Evolutionary conservation across 2,888 invertebrate species (phyloP), one percentile per base, ranked within the genome.

Genomic region (Lepidocyrtoides sp.): DNA sequence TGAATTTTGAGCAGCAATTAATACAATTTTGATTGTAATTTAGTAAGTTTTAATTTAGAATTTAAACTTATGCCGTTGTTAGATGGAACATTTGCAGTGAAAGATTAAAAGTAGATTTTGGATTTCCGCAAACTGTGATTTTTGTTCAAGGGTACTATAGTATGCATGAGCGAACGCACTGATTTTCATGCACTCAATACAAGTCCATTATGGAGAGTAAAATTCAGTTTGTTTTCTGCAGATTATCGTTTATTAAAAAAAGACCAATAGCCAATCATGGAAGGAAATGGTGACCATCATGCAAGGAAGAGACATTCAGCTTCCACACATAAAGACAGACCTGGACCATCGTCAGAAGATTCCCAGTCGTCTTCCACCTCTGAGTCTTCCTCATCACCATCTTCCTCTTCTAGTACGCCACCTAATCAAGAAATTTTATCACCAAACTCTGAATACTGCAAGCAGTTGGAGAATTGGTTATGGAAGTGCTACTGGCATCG

Each of bases 401-500:
- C 32, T 12, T 44, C 85, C 29, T 44, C 82, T 5, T 60, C 82
- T 2, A 26, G 57, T 10, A 75, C 85, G 8, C 75, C 81, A 20
- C 83, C 57, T 5, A 57, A 81, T 17, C 79, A 91, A 77, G 72
- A 57, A 4, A 51, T 86, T 7, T 44, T 91, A 10, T 91, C 89
- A 0, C 57, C 86, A 14, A 94, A 93, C 91, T 89, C 92, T 4
- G 94, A 92, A 44, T 94, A 94, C 72, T 94, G 94, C 66, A 93
- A 94, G 54, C 89, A 86, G 26, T 79, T 94, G 84, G 94, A 94
- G 82, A 86, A 66, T 51, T 94, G 94, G 94, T 72, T 94, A 10
- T 91, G 91, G 91, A 93, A 92, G 84, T 93, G 93, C 4, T 93
- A 94, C 66, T 91, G 91, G 85, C 94, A 94, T 69, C 89, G 94